A percentile compares a stretch with the other conserved stretches of the same genome.
These are phyloP conservation scores for Zophobas morio DNA, from an alignment of 1,140 invertebrate genomes.

Conservation along the genomic window DNA sequence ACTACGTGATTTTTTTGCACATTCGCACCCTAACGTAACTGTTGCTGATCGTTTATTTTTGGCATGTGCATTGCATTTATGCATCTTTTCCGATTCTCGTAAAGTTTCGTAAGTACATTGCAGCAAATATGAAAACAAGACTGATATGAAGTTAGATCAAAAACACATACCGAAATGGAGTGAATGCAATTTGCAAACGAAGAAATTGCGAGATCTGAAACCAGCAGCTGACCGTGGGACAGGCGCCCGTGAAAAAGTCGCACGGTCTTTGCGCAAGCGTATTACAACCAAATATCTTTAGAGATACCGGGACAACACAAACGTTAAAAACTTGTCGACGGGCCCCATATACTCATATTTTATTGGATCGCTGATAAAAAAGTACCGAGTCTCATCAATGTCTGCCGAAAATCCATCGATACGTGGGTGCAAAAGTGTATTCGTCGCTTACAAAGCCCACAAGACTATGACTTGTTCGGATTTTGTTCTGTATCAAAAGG, in stretches of 20 bases:
- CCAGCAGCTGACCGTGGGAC: conserved; percentile 65
- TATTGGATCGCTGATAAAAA: conserved; percentile 5
- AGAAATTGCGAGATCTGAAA: conserved; percentile 44
- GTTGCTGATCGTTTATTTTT: not conserved
- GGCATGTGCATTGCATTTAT: no score
- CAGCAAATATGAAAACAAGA: not conserved
- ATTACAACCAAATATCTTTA: conserved; percentile 58
- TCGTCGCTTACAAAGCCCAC: no score
- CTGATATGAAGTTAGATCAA: not conserved
- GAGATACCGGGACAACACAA: conserved; percentile 54
- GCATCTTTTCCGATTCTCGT: no score
- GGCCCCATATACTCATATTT: conserved; percentile 27
- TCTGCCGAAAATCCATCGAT: not conserved
- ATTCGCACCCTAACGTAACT: not conserved
- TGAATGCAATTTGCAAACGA: conserved; percentile 25
- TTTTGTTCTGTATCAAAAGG: no score
- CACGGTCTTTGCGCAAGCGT: conserved; percentile 63
- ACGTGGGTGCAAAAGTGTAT: no score
- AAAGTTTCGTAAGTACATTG: not conserved
- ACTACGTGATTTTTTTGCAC: not conserved
- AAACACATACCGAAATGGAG: conserved; percentile 12
- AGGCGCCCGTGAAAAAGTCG: conserved; percentile 65
- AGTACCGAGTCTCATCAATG: not conserved
- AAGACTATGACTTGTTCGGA: no score
- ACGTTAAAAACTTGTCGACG: conserved; percentile 29